phyloP scores from a whole-genome alignment of 2,888 invertebrate species.

The Limnephilus rhombicus region DNA sequence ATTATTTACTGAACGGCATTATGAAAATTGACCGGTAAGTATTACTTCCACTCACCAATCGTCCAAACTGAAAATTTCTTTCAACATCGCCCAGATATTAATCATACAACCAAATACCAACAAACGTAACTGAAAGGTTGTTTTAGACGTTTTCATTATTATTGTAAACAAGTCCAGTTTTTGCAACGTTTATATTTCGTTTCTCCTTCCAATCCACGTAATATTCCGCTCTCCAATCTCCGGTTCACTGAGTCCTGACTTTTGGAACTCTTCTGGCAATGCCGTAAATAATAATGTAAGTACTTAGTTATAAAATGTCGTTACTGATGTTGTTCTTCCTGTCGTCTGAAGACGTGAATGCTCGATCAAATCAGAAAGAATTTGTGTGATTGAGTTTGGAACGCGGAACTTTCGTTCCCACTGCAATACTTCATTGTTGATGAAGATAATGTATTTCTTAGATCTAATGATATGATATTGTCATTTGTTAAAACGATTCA shows the following conservation, averaged over 20 bases:
- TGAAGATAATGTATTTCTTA: neutral
- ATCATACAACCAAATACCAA: neutral
- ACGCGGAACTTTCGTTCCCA: neutral
- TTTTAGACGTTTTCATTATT: neutral
- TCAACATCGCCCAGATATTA: neutral
- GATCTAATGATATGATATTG: too few species aligned
- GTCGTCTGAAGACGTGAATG: too few species aligned
- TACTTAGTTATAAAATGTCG: neutral
- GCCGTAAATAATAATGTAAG: neutral
- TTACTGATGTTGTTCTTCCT: neutral
- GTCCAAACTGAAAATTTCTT: neutral
- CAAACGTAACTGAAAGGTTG: neutral
- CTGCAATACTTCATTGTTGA: neutral
- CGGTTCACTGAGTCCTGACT: neutral
- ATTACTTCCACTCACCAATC: too few species aligned
- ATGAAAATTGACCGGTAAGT: too few species aligned
- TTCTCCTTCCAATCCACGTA: too few species aligned
- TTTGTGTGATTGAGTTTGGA: neutral
- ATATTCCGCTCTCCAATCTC: neutral
- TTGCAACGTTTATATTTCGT: too few species aligned
- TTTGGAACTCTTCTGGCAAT: neutral
- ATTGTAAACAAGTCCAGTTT: neutral
- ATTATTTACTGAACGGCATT: too few species aligned
- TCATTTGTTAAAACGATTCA: too few species aligned
- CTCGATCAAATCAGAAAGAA: neutral